A percentile compares a stretch with the other conserved stretches of the same genome.
Conservation (phyloP, 2,797 vertebrate genomes). For the Hapalemur alaotrensis region DNA sequence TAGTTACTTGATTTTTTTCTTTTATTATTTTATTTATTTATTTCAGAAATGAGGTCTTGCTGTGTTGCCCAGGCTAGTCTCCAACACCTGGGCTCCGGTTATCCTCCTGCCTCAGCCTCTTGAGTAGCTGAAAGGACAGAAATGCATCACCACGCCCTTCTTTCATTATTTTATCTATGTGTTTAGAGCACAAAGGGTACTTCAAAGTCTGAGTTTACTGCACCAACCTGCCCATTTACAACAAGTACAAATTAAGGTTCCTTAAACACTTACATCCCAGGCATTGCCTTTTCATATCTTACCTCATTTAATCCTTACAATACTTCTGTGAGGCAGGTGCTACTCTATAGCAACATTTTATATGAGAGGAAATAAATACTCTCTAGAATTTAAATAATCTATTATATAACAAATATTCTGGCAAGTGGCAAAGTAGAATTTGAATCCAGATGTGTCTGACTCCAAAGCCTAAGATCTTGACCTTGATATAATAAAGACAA, state of each 20-base stretch:
- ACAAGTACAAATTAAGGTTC: background rate
- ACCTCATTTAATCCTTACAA: background rate
- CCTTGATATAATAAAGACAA: background rate
- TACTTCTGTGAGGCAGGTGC: background rate
- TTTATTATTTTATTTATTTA: background rate
- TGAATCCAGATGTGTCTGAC: background rate
- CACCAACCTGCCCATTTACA: background rate
- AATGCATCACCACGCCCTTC: background rate
- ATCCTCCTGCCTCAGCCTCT: background rate
- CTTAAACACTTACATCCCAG: background rate
- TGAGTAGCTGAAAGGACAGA: background rate
- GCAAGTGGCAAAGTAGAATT: background rate
- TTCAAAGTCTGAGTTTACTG: background rate
- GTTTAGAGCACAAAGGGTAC: background rate
- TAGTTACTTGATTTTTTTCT: background rate
- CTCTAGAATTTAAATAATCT: background rate
- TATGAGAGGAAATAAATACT: background rate
- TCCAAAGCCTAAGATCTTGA: background rate
- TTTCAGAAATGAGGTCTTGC: background rate
- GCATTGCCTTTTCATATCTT: background rate
- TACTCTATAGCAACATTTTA: background rate
- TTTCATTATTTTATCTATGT: background rate
- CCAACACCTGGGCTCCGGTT: background rate
- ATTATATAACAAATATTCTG: background rate
- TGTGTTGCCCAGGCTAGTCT: background rate